Conservation (phyloP, 2,113 vertebrate genomes). For the Oophaga pumilio region DNA sequence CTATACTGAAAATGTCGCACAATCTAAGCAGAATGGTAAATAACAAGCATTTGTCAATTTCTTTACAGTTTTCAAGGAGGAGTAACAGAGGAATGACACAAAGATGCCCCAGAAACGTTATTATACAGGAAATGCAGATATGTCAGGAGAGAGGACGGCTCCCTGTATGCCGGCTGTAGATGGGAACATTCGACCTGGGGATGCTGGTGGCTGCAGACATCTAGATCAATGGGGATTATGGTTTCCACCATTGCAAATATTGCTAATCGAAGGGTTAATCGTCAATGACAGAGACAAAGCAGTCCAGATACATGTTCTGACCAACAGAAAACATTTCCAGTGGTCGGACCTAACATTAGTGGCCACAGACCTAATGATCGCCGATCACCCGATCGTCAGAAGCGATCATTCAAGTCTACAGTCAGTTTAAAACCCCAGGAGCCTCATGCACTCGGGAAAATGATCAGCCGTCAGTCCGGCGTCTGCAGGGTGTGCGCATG, state of each 20-base stretch:
- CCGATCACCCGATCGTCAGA: neutral
- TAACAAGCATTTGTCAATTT: neutral
- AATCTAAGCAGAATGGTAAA: neutral
- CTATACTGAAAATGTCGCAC: neutral
- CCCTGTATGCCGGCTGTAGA: neutral
- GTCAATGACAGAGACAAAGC: neutral
- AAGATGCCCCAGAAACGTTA: neutral
- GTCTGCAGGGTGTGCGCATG: constrained; percentile 5
- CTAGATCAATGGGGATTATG: neutral
- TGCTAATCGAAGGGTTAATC: neutral
- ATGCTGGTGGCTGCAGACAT: neutral
- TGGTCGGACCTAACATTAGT: neutral
- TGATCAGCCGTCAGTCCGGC: neutral
- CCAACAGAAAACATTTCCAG: neutral
- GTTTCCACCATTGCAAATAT: neutral
- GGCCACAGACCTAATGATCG: neutral
- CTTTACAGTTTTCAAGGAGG: neutral
- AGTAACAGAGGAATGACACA: neutral
- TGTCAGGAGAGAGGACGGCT: neutral
- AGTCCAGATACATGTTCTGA: neutral
- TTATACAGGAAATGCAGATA: neutral
- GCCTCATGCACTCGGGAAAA: neutral
- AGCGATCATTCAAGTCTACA: neutral
- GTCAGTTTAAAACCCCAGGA: neutral
- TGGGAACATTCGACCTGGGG: neutral